These are phyloP conservation scores for Ictidomys tridecemlineatus DNA, from an alignment of 2,113 vertebrate species.

Conservation along the genomic window DNA sequence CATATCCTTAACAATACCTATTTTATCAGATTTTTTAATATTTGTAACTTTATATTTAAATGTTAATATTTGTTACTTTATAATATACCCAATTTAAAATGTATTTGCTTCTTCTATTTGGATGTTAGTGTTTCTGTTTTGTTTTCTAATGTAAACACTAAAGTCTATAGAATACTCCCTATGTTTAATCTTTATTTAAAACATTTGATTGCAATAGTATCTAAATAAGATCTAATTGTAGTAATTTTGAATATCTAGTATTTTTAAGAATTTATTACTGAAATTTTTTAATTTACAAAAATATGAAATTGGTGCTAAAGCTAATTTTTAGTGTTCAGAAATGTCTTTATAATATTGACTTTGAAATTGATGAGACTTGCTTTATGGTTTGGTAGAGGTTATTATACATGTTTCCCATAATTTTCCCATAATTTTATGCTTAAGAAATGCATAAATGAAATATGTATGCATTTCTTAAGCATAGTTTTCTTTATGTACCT, in stretches of 20 bases:
- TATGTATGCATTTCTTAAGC: background rate
- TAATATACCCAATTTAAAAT: background rate
- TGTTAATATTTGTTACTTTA: background rate
- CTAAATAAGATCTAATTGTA: background rate
- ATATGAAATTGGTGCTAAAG: background rate
- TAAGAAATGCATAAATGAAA: too few relatives aligned
- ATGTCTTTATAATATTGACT: background rate
- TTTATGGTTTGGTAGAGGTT: background rate
- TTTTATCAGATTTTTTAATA: background rate
- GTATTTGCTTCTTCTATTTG: background rate
- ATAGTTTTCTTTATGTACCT: background rate
- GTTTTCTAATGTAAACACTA: background rate
- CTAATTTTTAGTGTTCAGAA: background rate
- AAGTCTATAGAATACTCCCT: background rate
- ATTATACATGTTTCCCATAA: background rate
- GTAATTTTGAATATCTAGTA: background rate
- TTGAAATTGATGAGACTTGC: background rate
- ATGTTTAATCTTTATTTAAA: background rate
- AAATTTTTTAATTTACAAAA: background rate
- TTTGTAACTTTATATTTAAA: background rate
- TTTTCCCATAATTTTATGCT: too few relatives aligned
- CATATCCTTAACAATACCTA: background rate
- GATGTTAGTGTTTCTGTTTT: background rate
- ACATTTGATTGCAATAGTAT: background rate
- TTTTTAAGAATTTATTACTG: background rate